Evolutionary conservation across 1,140 invertebrate genomes (phyloP), one percentile per base, ranked within the genome.

Genomic region (Ceratina australensis): DNA sequence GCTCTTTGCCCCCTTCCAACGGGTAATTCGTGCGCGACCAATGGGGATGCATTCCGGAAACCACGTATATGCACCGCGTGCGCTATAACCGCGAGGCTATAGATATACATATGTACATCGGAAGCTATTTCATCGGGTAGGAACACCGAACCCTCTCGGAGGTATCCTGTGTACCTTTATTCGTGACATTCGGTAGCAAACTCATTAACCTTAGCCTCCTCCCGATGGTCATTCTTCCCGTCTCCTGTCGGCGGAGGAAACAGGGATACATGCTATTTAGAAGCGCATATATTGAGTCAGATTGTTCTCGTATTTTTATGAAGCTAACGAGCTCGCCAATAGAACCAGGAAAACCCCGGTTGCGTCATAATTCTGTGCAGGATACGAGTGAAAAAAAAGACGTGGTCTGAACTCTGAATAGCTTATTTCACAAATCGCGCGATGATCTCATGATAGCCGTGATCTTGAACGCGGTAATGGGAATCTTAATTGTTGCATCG

Each of bases 1-100:
- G 89, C 89, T 87, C 89, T 90, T 90, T 90, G 89, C 86, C 89
- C 89, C 83, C 81, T 85, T 80, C 80, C 83, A 79, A 81, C 86
- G 81, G 84, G 84, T 86, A 89, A 89, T 89, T 89, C 88, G 88
- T 89, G 87, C 83, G 83, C 87, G 78, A 82, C 86, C 87, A 89
- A 88, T 89, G 79, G 83, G 80, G 78, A 85, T 86, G 84, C 86
- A 87, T 89, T 83, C 85, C 87, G 87, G 85, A 88, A 88, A 88
- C 87, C 80, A 82, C 82, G 82, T 86, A 82, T 79, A 61, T 47
- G 71, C 65, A 54, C 15, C n/a, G 52, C 66, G 68, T 52, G 60
- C 61, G 73, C 66, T 83, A 78, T 83, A 83, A 83, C 67, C 67
- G 60, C 66, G 78, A 79, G 78, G 33, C 33, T 42, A 42, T 42